phyloP scores from a whole-genome alignment of 2,797 vertebrate species.

The Poeciliopsis infans region DNA sequence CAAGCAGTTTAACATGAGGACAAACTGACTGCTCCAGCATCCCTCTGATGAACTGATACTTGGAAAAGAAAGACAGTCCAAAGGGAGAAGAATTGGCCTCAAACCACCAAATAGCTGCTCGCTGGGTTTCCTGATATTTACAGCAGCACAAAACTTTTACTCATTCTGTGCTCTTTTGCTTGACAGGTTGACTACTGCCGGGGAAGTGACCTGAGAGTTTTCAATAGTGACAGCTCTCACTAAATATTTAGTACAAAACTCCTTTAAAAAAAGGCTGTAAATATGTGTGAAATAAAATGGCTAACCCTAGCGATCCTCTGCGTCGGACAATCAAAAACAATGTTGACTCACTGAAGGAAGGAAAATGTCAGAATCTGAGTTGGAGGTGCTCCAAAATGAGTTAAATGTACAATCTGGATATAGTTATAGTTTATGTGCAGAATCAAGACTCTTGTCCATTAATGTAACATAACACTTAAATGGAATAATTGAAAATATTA shows the following conservation, averaged over 20 bases:
- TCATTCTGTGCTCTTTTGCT: conserved; percentile 27
- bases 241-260: background rate
- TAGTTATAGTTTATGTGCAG: background rate
- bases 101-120: conserved; percentile 60
- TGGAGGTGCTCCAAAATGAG: background rate
- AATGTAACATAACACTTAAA: background rate
- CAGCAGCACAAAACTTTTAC: conserved; percentile 45
- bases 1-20: background rate
- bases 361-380: background rate
- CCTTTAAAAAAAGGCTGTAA: background rate
- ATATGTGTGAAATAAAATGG: background rate
- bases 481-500: background rate
- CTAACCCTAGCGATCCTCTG: background rate
- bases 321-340: background rate
- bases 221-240: background rate
- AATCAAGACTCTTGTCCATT: background rate
- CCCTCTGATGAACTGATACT: conserved; percentile 12
- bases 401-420: background rate
- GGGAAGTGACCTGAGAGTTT: conserved; percentile 35
- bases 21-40: background rate
- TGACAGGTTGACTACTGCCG: conserved; percentile 44
- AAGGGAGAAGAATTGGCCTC: conserved; percentile 37
- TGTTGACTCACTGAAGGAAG: background rate
- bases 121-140: conserved; percentile 59
- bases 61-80: conserved; percentile 21